Evolutionary conservation across 53 echinoderm and acorn worm genomes (phyloP).

Genomic region (Echinarachnius parma): DNA sequence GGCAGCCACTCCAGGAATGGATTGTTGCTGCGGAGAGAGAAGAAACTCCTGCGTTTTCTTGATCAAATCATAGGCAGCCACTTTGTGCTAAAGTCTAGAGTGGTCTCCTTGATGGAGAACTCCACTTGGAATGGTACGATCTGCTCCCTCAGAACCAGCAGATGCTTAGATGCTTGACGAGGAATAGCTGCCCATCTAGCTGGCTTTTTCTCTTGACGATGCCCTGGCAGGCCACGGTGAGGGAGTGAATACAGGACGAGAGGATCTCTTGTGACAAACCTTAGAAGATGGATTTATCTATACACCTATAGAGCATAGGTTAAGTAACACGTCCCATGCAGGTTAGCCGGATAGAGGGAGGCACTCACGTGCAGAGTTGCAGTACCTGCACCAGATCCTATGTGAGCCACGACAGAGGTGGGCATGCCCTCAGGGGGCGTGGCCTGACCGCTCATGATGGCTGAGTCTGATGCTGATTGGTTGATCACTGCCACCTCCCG

Average conservation of each 20-base stretch:
- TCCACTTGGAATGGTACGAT: conserved; percentile 99
- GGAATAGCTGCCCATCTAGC: conserved; percentile 81
- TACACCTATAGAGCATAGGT: conserved; percentile 95
- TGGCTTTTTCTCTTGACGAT: conserved; percentile 83
- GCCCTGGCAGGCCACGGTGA: conserved; percentile 70
- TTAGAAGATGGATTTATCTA: conserved; percentile 97
- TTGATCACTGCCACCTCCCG: conserved; percentile 77
- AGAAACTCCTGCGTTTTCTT: conserved; percentile 59
- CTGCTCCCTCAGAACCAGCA: conserved; percentile 92
- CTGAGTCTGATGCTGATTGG: conserved; percentile 42
- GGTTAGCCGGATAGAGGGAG: conserved; percentile 90
- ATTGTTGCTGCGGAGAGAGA: conserved; percentile 61
- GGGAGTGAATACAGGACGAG: conserved; percentile 87
- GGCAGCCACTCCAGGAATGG: conserved; percentile 83
- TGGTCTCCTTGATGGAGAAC: conserved; percentile 94
- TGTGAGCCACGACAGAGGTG: not conserved
- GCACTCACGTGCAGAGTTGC: conserved; percentile 47
- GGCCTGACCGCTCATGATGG: conserved; percentile 48
- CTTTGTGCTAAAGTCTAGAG: conserved; percentile 83
- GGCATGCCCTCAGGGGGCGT: conserved; percentile 35
- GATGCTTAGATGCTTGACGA: conserved; percentile 94
- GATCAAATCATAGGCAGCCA: conserved; percentile 60
- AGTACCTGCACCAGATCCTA: conserved; percentile 34
- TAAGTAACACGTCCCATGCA: conserved; percentile 99
- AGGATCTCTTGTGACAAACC: conserved; percentile 91